Base-by-base conservation (phyloP, 2,797 vertebrate species). In the Threskiornis aethiopicus region DNA sequence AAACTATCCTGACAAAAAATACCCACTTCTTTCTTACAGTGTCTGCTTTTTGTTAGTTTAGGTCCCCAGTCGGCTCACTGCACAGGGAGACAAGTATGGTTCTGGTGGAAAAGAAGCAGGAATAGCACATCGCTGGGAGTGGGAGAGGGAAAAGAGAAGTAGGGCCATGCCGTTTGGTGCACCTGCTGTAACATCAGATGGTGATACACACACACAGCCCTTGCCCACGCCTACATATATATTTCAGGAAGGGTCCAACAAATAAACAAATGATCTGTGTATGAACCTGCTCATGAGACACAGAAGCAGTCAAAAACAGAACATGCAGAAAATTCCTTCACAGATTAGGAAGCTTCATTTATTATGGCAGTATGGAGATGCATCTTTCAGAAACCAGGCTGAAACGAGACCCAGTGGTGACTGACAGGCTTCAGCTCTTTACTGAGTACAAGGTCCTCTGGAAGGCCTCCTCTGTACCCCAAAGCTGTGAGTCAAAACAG, bases 101-200 rank as follows among this genome's bases (percentile, higher is more conserved):
- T 78, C 52, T 57, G 31, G 9, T 28, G 41, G 47, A 67, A 85
- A 58, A 80, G 26, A 13, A 49, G 26, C 8, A 54, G 37, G 44
- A 92, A 71, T 2, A 73, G 4, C 3, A 80, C 5, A 0, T 17
- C 2, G 6, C 2, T 3, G 14, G 17, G 20, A 81, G 31, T 7
- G 33, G 28, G 33, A 93, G 37, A 59, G 21, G 31, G 51, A 84
- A 87, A 89, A 54, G 6, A 49, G 10, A 65, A 54, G 55, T 4
- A 73, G 5, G 29, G 52, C 28, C 17, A 39, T 13, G 16, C 3
- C 10, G 65, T 86, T 42, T 62, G 9, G 21, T 46, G 22, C 17
- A 28, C 39, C 51, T 79, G 21, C 37, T 87, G 25, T n/a, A 41
- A 21, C 20, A 73, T 25, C 37, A 64, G 51, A 88, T 39, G 16